phyloP scores from a whole-genome alignment of 1,140 invertebrate genomes.

The Scaptomyza hsui region DNA sequence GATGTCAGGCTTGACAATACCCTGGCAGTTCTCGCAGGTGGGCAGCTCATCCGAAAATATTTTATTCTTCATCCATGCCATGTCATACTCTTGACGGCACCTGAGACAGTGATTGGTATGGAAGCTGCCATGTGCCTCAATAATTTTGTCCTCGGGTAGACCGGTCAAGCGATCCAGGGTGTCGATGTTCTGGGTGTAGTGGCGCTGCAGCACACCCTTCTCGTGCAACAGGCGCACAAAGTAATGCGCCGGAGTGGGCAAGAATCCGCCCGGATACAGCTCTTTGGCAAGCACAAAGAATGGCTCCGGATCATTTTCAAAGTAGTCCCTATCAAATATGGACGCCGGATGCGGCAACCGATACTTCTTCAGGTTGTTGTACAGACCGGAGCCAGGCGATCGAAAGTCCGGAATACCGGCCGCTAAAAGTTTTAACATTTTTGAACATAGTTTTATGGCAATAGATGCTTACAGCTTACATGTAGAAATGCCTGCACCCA shows the following conservation, averaged over 20 bases:
- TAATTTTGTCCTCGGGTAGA: constrained; percentile 92
- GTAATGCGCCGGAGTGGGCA: constrained; percentile 93
- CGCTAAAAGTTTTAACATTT: constrained; percentile 86
- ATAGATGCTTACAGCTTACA: constrained; percentile 86
- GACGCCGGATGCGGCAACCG: constrained; percentile 96
- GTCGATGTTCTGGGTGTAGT: constrained; percentile 98
- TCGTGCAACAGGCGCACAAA: constrained; percentile 92
- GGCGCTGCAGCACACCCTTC: constrained; percentile 91
- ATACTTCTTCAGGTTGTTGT: constrained; percentile 96
- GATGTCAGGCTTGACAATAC: constrained; percentile 96
- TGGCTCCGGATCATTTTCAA: constrained; percentile 91
- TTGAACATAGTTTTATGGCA: neutral
- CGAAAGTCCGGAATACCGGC: constrained; percentile 98
- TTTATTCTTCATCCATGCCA: constrained; percentile 91
- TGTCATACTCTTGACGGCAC: constrained; percentile 90
- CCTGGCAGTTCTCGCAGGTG: constrained; percentile 88
- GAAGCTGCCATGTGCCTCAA: constrained; percentile 98
- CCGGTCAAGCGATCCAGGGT: constrained; percentile 94
- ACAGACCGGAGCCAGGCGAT: constrained; percentile 95
- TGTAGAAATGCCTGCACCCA: constrained; percentile 97
- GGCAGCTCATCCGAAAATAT: constrained; percentile 91
- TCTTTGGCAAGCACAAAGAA: constrained; percentile 95
- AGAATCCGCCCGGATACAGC: constrained; percentile 92
- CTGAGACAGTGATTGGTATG: constrained; percentile 93
- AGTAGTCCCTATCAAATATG: constrained; percentile 96